These are phyloP conservation scores for Agrochola lychnidis DNA, from an alignment of 2,888 invertebrate genomes.

Conservation along the genomic window DNA sequence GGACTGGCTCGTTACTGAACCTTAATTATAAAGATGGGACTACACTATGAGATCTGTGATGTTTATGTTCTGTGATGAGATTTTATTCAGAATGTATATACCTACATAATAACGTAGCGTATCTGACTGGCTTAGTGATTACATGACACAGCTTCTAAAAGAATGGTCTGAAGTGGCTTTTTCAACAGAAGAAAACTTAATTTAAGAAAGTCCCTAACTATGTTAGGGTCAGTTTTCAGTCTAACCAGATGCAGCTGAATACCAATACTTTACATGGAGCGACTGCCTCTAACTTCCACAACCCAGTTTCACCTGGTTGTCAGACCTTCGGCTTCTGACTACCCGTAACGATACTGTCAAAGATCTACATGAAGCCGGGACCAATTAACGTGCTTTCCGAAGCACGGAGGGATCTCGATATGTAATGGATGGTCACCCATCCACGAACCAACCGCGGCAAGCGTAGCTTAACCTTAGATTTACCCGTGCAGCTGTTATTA, in stretches of 20 bases:
- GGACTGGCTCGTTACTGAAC: slow-evolving; percentile 77
- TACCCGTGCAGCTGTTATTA: not conserved
- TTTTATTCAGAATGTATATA: slow-evolving; percentile 2
- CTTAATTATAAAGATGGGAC: slow-evolving; percentile 81
- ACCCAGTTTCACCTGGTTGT: too few species aligned
- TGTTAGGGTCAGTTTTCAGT: not conserved
- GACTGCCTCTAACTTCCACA: too few species aligned
- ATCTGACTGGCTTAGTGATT: not conserved
- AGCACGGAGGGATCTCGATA: not conserved
- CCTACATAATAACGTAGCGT: not conserved
- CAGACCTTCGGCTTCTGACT: too few species aligned
- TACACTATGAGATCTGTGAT: slow-evolving; percentile 64
- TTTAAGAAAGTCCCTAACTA: not conserved
- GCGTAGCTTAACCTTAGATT: not conserved
- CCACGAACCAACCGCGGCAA: not conserved
- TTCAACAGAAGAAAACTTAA: not conserved
- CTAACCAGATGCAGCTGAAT: too few species aligned
- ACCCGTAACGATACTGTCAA: not conserved
- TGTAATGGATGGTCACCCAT: not conserved
- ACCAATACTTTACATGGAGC: too few species aligned
- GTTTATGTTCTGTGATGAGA: slow-evolving; percentile 26
- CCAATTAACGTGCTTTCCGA: not conserved
- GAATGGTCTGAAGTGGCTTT: too few species aligned
- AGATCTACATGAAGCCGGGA: not conserved
- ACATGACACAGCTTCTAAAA: not conserved